Percentiles rank a stretch among this genome's conserved stretches.
phyloP scores from a whole-genome alignment of 1,140 invertebrate genomes.

The Drosophila suzukii region DNA sequence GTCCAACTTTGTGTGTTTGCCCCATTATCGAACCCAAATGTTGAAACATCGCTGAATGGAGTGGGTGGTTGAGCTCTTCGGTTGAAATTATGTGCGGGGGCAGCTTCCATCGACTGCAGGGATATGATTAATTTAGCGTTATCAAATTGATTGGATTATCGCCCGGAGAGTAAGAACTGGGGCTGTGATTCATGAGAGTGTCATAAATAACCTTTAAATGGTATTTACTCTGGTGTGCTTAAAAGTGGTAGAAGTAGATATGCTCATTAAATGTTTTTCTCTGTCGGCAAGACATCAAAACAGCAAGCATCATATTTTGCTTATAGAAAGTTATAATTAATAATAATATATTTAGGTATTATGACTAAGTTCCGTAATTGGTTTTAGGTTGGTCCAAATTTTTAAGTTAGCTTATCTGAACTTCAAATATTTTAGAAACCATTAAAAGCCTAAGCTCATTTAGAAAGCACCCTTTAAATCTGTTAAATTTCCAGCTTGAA shows the following conservation, averaged over 20 bases:
- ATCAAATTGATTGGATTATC: constrained; percentile 59
- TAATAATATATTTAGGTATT: no score
- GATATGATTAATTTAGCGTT: constrained; percentile 54
- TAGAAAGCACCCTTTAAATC: neutral
- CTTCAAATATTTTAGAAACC: neutral
- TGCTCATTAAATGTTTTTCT: neutral
- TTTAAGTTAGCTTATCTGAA: no score
- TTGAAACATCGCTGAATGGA: constrained; percentile 13
- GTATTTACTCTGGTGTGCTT: constrained; percentile 13
- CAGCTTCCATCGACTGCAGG: constrained; percentile 11
- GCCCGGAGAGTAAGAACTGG: neutral
- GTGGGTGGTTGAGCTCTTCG: constrained; percentile 18
- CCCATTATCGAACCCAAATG: constrained; percentile 47
- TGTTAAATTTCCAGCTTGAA: neutral
- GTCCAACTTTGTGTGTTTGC: constrained; percentile 33
- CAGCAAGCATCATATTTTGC: no score
- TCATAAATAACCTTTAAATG: constrained; percentile 4
- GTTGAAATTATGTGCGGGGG: constrained; percentile 12
- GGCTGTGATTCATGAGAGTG: constrained; percentile 11
- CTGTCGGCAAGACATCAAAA: no score
- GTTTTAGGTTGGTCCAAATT: no score
- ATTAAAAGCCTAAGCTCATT: neutral
- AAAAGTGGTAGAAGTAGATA: neutral
- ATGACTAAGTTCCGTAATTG: no score
- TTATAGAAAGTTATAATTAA: no score